Percentiles rank a stretch among this genome's conserved stretches.
These are phyloP conservation scores for Xenus cinereus DNA, from an alignment of 2,113 vertebrate genomes.

Conservation along the genomic window DNA sequence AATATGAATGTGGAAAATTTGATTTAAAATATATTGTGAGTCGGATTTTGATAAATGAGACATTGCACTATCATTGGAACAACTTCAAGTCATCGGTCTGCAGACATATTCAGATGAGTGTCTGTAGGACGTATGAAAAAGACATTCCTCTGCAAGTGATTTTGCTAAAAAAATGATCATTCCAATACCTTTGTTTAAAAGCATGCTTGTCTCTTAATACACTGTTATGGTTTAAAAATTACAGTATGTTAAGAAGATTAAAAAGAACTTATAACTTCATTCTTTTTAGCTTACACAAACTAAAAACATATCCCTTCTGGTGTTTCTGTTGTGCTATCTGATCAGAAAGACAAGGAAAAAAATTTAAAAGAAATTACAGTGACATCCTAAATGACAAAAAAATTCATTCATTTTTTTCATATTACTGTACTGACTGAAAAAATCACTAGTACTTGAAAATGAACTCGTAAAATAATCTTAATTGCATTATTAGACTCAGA, in stretches of 20 bases:
- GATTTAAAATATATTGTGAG: neutral
- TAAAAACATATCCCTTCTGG: neutral
- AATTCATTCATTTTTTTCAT: neutral
- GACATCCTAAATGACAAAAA: neutral
- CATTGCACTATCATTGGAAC: neutral
- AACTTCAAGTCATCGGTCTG: neutral
- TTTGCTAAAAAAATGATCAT: neutral
- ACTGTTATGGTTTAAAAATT: neutral
- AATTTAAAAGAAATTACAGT: neutral
- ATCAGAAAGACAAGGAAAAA: neutral
- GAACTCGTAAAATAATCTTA: neutral
- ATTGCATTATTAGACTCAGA: neutral
- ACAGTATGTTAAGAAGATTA: neutral
- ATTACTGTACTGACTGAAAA: neutral
- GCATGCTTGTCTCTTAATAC: neutral
- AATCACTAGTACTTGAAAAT: neutral
- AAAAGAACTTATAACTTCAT: neutral
- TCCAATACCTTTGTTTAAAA: neutral
- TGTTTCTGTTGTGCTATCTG: neutral
- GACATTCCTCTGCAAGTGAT: neutral
- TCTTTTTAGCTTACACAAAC: neutral
- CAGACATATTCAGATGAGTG: neutral
- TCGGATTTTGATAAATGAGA: neutral
- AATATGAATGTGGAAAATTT: neutral
- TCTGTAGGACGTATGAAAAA: neutral